Evolutionary conservation across 2,797 vertebrate species (phyloP).

Genomic region (Podarcis siculus): DNA sequence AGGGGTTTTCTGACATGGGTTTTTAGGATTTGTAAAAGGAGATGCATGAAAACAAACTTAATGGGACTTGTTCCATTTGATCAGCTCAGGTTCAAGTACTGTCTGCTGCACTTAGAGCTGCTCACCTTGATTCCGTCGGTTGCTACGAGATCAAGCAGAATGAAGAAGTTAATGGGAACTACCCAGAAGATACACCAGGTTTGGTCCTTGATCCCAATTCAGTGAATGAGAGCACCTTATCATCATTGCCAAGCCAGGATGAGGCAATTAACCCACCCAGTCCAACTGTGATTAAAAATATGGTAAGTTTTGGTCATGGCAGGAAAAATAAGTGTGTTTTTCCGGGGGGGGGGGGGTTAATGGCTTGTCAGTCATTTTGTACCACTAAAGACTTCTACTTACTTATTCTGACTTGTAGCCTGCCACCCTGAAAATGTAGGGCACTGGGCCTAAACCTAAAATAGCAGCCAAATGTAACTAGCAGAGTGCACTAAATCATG

Average conservation of each 20-base stretch:
- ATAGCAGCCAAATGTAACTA: conserved; percentile 1
- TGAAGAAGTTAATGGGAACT: conserved; percentile 28
- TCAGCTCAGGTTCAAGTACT: conserved; percentile 90
- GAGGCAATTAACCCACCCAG: conserved; percentile 48
- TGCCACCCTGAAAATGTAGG: not conserved
- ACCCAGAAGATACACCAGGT: conserved; percentile 20
- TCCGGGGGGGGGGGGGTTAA: not conserved
- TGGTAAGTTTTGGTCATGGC: conserved; percentile 50
- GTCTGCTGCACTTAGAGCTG: conserved; percentile 88
- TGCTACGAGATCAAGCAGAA: conserved; percentile 52
- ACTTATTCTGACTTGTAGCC: conserved; percentile 3
- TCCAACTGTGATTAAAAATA: conserved; percentile 46
- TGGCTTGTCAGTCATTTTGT: not conserved
- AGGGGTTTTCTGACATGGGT: not conserved
- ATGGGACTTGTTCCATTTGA: conserved; percentile 22
- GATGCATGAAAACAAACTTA: not conserved
- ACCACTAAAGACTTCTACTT: not conserved
- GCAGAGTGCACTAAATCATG: not conserved
- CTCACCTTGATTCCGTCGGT: conserved; percentile 83
- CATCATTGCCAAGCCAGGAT: conserved; percentile 54
- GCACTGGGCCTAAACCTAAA: not conserved
- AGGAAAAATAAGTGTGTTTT: not conserved
- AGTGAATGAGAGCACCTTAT: conserved; percentile 47
- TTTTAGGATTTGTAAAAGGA: not conserved
- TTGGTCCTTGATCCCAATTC: conserved; percentile 42